Evolutionary conservation across 2,888 invertebrate species (phyloP), one percentile per base, ranked within the genome.

Genomic region (Hirtodrosophila cameraria): DNA sequence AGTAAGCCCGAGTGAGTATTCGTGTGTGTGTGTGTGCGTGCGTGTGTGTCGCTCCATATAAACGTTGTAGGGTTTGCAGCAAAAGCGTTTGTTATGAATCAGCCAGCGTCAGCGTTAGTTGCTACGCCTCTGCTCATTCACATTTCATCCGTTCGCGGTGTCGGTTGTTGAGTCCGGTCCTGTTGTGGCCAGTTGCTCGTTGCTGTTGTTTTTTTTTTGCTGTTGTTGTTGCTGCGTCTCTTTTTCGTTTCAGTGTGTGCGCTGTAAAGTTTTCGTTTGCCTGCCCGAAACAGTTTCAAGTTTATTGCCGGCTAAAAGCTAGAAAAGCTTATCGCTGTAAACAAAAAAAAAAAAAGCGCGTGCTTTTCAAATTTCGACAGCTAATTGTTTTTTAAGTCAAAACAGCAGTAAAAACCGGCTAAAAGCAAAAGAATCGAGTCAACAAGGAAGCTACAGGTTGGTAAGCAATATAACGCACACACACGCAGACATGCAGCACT

Each of bases 31-130:
- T 15, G 18, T 18, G 43, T 31, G 58, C 41, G 55, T 73, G 50
- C 35, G 54, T 59, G 43, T 30, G 54, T 16, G 52, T 52, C 25
- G 46, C 53, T 75, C 58, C 57, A 30, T 75, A 78, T 59, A 49
- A 74, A 75, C 52, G 36, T 18, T 39, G 62, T 63, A 73, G 60
- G 54, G 52, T 46, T 45, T 13, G 39, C 45, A 41, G 53, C 42
- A 61, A 33, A 41, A 50, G 42, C 57, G 63, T 68, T 78, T 79
- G 71, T 73, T 62, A 72, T 84, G 78, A 86, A 76, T 84, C 68
- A 79, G 86, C 48, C 65, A 25, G 39, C 60, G 64, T 66, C 43
- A 35, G 53, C 23, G 36, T 53, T 33, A 73, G 23, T 8, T 3
- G 61, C 27, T 50, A 58, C 48, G 41, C 35, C 35, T 67, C 38